Conservation (phyloP, 2,113 vertebrate genomes). For the Hyperoodon ampullatus region DNA sequence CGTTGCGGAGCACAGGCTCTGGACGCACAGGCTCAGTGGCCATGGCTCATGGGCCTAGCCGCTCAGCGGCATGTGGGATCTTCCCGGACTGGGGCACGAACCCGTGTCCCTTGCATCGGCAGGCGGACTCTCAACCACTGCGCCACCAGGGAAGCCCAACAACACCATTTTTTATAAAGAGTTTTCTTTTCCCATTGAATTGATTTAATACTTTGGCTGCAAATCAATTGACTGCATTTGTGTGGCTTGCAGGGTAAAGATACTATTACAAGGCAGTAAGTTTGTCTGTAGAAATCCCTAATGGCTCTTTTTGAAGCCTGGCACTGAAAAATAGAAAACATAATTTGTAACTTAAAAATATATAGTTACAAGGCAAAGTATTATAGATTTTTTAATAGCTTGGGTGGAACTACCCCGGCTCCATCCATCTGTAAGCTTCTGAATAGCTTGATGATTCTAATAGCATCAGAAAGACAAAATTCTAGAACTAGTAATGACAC, state of each 20-base stretch:
- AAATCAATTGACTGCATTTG: slow-evolving; percentile 29
- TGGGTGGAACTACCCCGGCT: not conserved
- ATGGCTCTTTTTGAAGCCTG: slow-evolving; percentile 35
- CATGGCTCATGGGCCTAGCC: not conserved
- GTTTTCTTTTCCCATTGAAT: not conserved
- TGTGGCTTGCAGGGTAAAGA: not conserved
- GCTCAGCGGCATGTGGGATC: not conserved
- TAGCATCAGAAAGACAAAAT: not conserved
- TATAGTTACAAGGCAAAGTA: not conserved
- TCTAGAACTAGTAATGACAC: not conserved
- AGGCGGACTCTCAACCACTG: not conserved
- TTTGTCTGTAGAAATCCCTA: slow-evolving; percentile 17
- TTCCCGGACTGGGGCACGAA: not conserved
- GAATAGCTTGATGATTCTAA: not conserved
- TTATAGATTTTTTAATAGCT: slow-evolving; percentile 15
- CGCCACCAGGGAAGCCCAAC: not conserved
- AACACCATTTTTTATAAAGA: not conserved
- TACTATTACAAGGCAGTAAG: slow-evolving; percentile 3
- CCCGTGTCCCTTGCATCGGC: not conserved
- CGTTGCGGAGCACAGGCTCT: no score
- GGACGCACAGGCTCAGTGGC: no score
- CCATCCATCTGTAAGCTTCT: not conserved
- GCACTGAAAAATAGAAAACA: not conserved
- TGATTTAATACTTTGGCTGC: slow-evolving; percentile 13
- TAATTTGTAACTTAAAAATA: slow-evolving; percentile 13